Conservation (phyloP, 2,797 vertebrate species). For the Danio kyathit region DNA sequence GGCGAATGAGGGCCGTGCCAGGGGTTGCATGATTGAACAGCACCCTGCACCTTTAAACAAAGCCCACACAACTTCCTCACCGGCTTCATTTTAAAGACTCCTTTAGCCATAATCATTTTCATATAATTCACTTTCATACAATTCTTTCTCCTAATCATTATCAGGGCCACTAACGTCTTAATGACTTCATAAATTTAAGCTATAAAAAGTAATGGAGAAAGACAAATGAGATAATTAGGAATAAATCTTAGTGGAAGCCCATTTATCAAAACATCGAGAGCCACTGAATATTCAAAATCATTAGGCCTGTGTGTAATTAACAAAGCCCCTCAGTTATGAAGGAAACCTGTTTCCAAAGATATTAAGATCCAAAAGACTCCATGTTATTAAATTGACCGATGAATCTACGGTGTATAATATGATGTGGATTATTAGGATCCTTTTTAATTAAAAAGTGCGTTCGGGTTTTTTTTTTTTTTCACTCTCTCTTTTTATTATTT, state of each 20-base stretch:
- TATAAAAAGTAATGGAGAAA: constrained; percentile 99
- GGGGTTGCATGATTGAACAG: constrained; percentile 57
- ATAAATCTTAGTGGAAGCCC: constrained; percentile 98
- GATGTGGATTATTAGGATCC: constrained; percentile 90
- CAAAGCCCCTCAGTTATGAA: constrained; percentile 89
- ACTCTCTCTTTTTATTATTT: constrained; percentile 68
- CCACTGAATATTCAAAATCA: constrained; percentile 97
- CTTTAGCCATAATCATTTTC: constrained; percentile 89
- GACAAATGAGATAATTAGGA: constrained; percentile 99
- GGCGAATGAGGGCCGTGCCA: constrained; percentile 39
- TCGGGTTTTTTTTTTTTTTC: constrained; percentile 73
- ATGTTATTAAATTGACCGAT: constrained; percentile 90
- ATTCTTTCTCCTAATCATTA: constrained; percentile 91
- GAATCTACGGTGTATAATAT: constrained; percentile 88
- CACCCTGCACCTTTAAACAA: constrained; percentile 79
- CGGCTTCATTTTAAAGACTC: constrained; percentile 86
- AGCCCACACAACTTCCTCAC: constrained; percentile 73
- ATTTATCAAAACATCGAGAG: constrained; percentile 97
- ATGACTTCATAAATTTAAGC: constrained; percentile 99
- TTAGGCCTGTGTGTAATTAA: constrained; percentile 96
- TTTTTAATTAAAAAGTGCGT: constrained; percentile 90
- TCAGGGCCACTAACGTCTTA: constrained; percentile 91
- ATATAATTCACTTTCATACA: constrained; percentile 91
- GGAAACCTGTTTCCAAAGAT: constrained; percentile 83
- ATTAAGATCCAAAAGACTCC: constrained; percentile 89